Conservation (phyloP, 2,113 vertebrate species). For the Craseonycteris thonglongyai region DNA sequence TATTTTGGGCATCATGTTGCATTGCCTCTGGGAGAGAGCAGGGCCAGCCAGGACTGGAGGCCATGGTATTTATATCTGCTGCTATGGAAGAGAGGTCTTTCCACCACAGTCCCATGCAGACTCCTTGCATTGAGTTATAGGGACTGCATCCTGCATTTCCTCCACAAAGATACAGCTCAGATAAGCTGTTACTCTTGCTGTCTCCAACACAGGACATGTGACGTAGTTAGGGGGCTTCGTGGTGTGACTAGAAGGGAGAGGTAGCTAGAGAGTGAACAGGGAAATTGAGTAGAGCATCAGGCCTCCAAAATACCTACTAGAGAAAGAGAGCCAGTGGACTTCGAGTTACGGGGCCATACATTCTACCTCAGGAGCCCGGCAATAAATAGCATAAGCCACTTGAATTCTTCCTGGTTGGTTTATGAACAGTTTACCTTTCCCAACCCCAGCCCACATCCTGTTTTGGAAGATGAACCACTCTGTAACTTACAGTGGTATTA, state of each 20-base stretch:
- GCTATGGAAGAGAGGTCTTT: neutral
- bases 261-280: neutral
- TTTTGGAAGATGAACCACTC: conserved; percentile 69
- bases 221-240: neutral
- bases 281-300: neutral
- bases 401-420: conserved; percentile 71
- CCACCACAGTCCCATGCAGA: too few species aligned
- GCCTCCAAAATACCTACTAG: conserved; percentile 33
- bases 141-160: neutral
- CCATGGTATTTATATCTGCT: neutral
- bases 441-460: neutral
- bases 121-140: neutral
- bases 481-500: conserved; percentile 69
- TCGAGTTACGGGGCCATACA: conserved; percentile 75
- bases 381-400: conserved; percentile 58
- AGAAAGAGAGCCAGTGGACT: conserved; percentile 56
- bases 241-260: neutral
- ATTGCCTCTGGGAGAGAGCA: neutral
- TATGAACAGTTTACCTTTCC: conserved; percentile 63
- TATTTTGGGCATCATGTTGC: neutral
- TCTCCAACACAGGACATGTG: neutral
- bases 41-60: neutral
- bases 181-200: neutral
- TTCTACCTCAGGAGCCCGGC: conserved; percentile 67
- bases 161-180: neutral